Evolutionary conservation across 2,888 invertebrate species (phyloP), one percentile per base, ranked within the genome.

Genomic region (Rotaria sp.): DNA sequence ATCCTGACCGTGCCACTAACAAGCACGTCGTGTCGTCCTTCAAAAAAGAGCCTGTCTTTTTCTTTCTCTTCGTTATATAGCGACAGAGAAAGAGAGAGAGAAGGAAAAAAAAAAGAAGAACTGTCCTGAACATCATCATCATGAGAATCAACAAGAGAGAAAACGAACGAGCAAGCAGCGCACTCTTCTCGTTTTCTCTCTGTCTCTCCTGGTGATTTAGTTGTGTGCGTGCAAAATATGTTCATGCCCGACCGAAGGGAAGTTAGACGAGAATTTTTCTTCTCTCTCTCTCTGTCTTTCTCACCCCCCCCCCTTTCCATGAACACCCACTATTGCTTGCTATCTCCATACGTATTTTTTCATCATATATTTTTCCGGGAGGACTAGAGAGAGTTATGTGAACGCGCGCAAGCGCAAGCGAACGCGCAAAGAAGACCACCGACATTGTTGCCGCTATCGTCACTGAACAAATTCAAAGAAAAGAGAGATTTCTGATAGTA

Each of bases 391-490:
- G 35, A 67, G 35, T 67, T 67, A 35, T 35, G 35, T 67, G 35
- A 67, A 67, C 30, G 67, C 67, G 67, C 67, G 67, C 35, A 35
- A 67, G 35, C 67, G 67, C 67, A 67, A 67, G 30, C 67, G 67
- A 67, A 67, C 67, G 67, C 18, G 67, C 21, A 30, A 35, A 67
- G 35, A 67, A 67, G 67, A 21, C 67, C 67, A 67, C 18, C 35
- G 67, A 67, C 67, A 21, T 67, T 67, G 35, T 67, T 30, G 67
- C 67, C 35, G 67, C 35, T 35, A 30, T 67, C 35, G 67, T 67
- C 67, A 67, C 67, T 67, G 67, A 67, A 67, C 67, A 67, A 67
- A 67, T 67, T 67, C 35, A 15, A 67, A 67, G 67, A 67, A 67
- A 67, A 67, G 35, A 67, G 67, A 67, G 67, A 67, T 67, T 67